Conservation (phyloP, 2,888 invertebrate species). For the Lucinisca nassula region DNA sequence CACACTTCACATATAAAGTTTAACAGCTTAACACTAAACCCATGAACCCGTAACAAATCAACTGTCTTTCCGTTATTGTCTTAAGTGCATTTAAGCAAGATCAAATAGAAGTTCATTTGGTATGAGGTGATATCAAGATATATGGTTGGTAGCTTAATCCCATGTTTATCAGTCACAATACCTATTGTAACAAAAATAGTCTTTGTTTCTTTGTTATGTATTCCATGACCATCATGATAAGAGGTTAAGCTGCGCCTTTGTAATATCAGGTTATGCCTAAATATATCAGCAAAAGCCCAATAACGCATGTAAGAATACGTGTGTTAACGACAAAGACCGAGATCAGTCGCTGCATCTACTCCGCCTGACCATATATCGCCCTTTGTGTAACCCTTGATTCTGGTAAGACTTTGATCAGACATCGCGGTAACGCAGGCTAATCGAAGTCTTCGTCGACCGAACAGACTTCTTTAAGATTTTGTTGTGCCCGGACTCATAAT, state of each 20-base stretch:
- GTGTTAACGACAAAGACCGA: too few relatives aligned
- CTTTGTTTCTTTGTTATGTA: not conserved
- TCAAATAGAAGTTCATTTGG: not conserved
- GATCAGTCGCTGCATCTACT: too few relatives aligned
- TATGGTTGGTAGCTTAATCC: not conserved
- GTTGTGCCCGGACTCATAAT: too few relatives aligned
- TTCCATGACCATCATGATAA: constrained; percentile 7
- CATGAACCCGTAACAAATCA: not conserved
- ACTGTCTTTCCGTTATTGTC: not conserved
- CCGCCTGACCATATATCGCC: too few relatives aligned
- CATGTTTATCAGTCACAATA: not conserved
- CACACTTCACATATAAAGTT: not conserved
- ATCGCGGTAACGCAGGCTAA: too few relatives aligned
- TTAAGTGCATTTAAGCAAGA: not conserved
- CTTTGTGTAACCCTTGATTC: too few relatives aligned
- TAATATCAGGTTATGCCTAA: not conserved
- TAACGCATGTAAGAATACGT: too few relatives aligned
- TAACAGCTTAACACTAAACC: not conserved
- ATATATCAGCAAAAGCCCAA: too few relatives aligned
- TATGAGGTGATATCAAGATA: not conserved
- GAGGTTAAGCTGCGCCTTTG: not conserved
- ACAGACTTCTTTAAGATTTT: too few relatives aligned
- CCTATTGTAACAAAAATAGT: not conserved
- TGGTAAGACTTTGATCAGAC: too few relatives aligned
- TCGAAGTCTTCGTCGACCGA: too few relatives aligned